These are phyloP conservation scores for Panulirus ornatus DNA, from an alignment of 1,140 invertebrate genomes.

Conservation along the genomic window DNA sequence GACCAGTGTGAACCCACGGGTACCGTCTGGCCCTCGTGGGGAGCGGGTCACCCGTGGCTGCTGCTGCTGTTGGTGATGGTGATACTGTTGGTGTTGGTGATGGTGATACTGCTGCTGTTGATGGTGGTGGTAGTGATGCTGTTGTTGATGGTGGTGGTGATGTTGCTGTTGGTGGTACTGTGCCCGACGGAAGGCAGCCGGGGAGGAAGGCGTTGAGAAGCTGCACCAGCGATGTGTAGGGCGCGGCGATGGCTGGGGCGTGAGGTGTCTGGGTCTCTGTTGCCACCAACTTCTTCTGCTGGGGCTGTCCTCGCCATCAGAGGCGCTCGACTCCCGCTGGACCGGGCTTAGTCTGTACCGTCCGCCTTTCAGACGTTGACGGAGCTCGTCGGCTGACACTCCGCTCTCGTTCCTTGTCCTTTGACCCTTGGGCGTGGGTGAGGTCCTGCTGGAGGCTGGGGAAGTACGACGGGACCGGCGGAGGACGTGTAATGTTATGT, in stretches of 20 bases:
- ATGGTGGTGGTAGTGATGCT: too few species aligned
- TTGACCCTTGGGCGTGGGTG: constrained; percentile 27
- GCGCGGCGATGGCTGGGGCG: background rate
- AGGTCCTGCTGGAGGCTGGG: constrained; percentile 9
- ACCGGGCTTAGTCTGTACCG: background rate
- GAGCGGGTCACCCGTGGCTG: constrained; percentile 10
- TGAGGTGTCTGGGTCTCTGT: background rate
- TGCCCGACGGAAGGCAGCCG: constrained; percentile 23
- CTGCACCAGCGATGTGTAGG: background rate
- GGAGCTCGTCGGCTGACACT: constrained; percentile 42
- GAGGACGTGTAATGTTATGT: constrained; percentile 85
- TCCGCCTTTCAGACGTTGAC: constrained; percentile 25
- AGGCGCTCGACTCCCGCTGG: constrained; percentile 29
- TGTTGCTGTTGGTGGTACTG: too few species aligned
- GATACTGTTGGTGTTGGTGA: too few species aligned
- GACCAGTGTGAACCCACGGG: constrained; percentile 40
- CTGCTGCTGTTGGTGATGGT: too few species aligned
- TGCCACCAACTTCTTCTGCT: background rate
- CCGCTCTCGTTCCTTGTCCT: background rate
- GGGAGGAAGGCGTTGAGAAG: constrained; percentile 31
- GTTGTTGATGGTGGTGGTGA: too few species aligned
- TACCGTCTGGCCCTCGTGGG: constrained; percentile 66
- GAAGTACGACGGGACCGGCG: constrained; percentile 83
- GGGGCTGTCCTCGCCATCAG: constrained; percentile 34
- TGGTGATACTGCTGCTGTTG: too few species aligned